These are phyloP conservation scores for Drosophila pseudoobscura DNA, from an alignment of 1,140 invertebrate genomes.

Conservation along the genomic window DNA sequence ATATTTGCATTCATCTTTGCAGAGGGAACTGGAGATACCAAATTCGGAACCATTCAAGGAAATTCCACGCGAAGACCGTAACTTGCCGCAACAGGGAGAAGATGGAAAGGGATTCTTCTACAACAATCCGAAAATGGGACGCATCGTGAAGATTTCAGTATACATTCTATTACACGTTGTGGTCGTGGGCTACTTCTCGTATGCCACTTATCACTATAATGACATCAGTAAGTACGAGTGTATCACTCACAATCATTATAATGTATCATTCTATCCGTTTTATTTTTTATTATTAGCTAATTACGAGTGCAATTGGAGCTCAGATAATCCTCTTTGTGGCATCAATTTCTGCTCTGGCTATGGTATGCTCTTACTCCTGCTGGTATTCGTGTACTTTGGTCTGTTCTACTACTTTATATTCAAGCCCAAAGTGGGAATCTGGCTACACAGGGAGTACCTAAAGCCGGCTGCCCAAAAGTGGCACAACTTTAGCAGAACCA, in stretches of 20 bases:
- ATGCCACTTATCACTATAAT: constrained; percentile 75
- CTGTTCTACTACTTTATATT: constrained; percentile 88
- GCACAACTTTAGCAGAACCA: constrained; percentile 77
- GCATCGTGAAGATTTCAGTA: constrained; percentile 29
- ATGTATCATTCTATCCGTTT: too few relatives aligned
- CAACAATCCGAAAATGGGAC: constrained; percentile 24
- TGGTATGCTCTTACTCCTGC: constrained; percentile 89
- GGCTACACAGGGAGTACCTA: constrained; percentile 71
- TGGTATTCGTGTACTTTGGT: constrained; percentile 86
- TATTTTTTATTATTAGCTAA: constrained; percentile 9
- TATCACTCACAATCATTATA: too few relatives aligned
- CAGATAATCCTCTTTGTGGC: constrained; percentile 38
- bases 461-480: constrained; percentile 60
- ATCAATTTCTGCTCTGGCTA: constrained; percentile 88
- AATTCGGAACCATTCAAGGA: constrained; percentile 11
- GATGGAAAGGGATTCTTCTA: constrained; percentile 5
- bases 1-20: not conserved
- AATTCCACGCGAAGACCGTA: not conserved
- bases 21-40: constrained; percentile 27
- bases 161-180: constrained; percentile 46
- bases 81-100: not conserved
- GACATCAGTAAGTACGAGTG: constrained; percentile 51
- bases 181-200: constrained; percentile 65
- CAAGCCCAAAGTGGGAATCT: constrained; percentile 85
- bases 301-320: constrained; percentile 32